Evolutionary conservation across 2,113 vertebrate genomes (phyloP).

Genomic region (Hiodon alosoides): DNA sequence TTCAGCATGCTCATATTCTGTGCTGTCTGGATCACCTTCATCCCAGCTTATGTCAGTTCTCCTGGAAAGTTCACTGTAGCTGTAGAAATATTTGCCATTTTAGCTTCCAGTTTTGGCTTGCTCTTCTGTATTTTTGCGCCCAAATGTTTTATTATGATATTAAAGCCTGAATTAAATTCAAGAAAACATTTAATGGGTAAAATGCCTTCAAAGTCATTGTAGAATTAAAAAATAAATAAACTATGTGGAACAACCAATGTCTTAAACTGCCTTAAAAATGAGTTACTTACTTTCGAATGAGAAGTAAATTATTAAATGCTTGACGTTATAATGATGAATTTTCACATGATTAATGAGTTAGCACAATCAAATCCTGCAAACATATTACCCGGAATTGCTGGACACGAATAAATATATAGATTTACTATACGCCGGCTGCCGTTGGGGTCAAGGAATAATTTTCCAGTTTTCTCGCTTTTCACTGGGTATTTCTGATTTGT

Average conservation of each 20-base stretch:
- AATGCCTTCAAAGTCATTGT: slow-evolving; percentile 31
- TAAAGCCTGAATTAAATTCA: slow-evolving; percentile 61
- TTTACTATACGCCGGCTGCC: no score
- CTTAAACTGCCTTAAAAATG: no score
- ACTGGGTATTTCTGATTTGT: no score
- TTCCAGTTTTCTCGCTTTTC: no score
- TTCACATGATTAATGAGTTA: no score
- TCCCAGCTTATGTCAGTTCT: slow-evolving; percentile 62
- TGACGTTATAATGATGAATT: neutral
- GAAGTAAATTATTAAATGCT: neutral
- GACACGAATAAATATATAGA: no score
- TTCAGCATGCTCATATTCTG: slow-evolving; percentile 65
- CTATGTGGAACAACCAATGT: no score
- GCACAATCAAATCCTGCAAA: no score
- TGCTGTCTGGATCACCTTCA: slow-evolving; percentile 66
- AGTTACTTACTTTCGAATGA: no score
- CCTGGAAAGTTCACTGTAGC: slow-evolving; percentile 65
- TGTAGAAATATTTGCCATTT: slow-evolving; percentile 65
- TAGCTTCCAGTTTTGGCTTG: slow-evolving; percentile 62
- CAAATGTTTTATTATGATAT: slow-evolving; percentile 62
- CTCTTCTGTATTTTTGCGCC: slow-evolving; percentile 64
- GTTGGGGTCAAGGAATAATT: no score
- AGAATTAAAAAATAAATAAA: neutral
- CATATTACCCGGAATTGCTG: no score
- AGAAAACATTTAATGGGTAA: slow-evolving; percentile 60